Evolutionary conservation across 1,140 invertebrate genomes (phyloP).

Genomic region (Caenorhabditis latens): DNA sequence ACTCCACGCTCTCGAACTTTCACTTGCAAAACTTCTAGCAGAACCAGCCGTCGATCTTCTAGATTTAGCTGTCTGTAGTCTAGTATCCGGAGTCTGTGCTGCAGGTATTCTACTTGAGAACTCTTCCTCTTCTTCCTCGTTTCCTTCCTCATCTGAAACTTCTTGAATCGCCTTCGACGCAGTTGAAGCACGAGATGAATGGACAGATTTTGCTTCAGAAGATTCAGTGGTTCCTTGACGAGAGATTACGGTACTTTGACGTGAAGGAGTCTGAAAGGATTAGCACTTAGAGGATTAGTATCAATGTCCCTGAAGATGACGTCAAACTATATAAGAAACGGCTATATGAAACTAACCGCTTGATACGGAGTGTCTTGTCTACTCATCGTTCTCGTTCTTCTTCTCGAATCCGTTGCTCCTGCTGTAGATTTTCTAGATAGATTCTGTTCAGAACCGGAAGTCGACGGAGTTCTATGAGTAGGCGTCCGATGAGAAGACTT

Average conservation of each 20-base stretch:
- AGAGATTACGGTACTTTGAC: neutral
- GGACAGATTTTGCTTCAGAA: neutral
- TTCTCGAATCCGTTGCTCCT: no score
- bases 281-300: neutral
- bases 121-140: neutral
- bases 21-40: neutral
- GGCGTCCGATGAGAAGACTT: neutral
- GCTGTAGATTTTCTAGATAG: no score
- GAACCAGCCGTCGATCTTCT: conserved; percentile 6
- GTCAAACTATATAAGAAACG: no score
- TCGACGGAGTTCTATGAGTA: neutral
- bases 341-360: neutral
- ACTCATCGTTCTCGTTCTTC: neutral
- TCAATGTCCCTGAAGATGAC: no score
- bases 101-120: neutral
- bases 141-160: conserved; percentile 34
- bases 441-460: neutral
- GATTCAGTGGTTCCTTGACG: neutral
- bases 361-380: conserved; percentile 12
- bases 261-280: neutral
- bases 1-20: conserved; percentile 3
- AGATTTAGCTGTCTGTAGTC: neutral
- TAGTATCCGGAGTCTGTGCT: conserved; percentile 10
- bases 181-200: neutral
- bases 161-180: conserved; percentile 4